A percentile compares a stretch with the other conserved stretches of the same genome.
phyloP scores from a whole-genome alignment of 1,140 invertebrate genomes.

The Meloidogyne hapla region DNA sequence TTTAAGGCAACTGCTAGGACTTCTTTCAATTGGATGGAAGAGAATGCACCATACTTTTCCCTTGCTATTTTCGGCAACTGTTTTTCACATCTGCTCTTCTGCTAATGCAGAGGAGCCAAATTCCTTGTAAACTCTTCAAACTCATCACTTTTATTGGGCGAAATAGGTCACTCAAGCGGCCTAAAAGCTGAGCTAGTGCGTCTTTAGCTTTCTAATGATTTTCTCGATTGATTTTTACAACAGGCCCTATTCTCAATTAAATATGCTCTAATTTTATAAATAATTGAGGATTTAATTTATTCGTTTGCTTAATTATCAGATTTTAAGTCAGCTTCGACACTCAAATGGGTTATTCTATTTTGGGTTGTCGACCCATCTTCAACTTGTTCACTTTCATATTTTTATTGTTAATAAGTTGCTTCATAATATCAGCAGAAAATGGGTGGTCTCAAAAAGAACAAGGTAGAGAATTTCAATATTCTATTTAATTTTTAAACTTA shows the following conservation, averaged over 20 bases:
- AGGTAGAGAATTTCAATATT: background rate
- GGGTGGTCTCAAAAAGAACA: slow-evolving; percentile 1
- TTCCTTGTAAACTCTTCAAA: too few relatives aligned
- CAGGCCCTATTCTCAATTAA: too few relatives aligned
- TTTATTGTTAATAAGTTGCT: background rate
- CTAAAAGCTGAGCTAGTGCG: background rate
- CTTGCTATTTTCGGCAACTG: background rate
- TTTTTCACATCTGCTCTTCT: background rate
- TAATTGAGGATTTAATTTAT: background rate
- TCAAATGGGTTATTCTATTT: background rate
- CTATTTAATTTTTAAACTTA: background rate
- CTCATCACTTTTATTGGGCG: too few relatives aligned
- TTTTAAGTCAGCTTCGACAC: background rate
- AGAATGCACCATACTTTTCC: background rate
- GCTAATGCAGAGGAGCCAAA: background rate
- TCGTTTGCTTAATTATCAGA: background rate
- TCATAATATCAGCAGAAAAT: slow-evolving; percentile 1
- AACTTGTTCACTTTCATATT: background rate
- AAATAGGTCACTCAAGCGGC: background rate
- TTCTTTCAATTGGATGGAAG: background rate
- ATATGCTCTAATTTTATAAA: too few relatives aligned
- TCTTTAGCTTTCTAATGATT: background rate
- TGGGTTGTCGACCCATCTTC: background rate
- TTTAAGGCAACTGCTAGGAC: background rate
- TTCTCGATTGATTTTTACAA: background rate